These are phyloP conservation scores for Rissa tridactyla DNA, from an alignment of 2,113 vertebrate species.

Conservation along the genomic window DNA sequence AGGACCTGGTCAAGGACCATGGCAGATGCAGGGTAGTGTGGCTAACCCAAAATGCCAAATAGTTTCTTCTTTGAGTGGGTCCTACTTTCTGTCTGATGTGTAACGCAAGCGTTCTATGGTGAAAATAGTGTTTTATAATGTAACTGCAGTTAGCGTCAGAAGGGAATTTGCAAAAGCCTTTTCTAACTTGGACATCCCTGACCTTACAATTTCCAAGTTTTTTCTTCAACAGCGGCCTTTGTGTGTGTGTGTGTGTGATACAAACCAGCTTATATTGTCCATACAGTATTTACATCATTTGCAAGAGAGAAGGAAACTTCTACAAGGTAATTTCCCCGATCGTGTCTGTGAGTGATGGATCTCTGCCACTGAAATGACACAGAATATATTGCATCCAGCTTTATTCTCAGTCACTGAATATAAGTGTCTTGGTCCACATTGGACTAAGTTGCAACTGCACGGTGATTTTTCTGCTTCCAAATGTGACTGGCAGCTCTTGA, in stretches of 20 bases:
- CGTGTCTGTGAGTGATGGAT: background rate
- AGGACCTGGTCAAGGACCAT: accelerated
- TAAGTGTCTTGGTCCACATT: background rate
- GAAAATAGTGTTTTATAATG: background rate
- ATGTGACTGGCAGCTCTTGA: background rate
- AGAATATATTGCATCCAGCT: background rate
- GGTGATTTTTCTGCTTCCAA: background rate
- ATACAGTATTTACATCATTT: background rate
- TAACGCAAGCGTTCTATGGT: background rate
- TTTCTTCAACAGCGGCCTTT: background rate
- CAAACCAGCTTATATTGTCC: background rate
- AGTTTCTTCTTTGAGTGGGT: background rate
- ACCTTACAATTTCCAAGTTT: background rate
- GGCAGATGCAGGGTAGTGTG: background rate
- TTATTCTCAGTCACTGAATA: background rate
- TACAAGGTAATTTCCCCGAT: background rate
- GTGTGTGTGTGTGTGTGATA: background rate
- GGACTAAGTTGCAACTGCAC: background rate
- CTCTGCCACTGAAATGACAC: background rate
- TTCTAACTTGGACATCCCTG: background rate
- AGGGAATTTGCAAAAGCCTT: background rate
- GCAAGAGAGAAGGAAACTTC: background rate
- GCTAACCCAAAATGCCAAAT: background rate
- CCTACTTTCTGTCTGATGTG: background rate
- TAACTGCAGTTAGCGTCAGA: background rate